Conservation (phyloP, 2,113 vertebrate species). For the Cyphomyrus plagiostoma region DNA sequence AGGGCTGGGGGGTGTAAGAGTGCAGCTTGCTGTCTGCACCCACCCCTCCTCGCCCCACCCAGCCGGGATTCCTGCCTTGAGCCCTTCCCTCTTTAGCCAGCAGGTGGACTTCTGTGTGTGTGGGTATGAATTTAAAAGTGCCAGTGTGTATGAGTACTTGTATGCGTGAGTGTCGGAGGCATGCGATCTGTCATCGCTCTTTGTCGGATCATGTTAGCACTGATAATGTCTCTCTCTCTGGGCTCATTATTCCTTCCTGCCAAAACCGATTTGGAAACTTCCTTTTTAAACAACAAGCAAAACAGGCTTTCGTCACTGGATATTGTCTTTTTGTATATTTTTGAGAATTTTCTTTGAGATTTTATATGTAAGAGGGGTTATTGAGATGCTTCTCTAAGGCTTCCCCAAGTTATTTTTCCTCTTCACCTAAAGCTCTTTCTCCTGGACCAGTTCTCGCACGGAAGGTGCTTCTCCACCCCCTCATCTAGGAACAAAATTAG, state of each 20-base stretch:
- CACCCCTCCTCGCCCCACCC: not conserved
- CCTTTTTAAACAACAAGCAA: constrained; percentile 15
- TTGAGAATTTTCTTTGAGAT: constrained; percentile 12
- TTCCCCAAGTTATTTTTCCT: not conserved
- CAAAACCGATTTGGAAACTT: constrained; percentile 3
- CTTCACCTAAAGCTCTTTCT: not conserved
- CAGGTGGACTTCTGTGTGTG: not conserved
- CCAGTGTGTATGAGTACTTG: not conserved
- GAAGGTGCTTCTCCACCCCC: not conserved
- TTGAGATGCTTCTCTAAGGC: not conserved
- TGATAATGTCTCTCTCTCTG: not conserved
- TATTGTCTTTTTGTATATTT: constrained; percentile 22
- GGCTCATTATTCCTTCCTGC: not conserved
- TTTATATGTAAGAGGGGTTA: constrained; percentile 10
- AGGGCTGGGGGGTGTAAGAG: not conserved
- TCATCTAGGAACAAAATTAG: not conserved
- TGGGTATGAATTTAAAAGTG: not conserved
- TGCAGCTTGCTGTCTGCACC: not conserved
- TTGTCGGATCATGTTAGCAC: not conserved
- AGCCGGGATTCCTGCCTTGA: not conserved
- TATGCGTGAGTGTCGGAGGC: not conserved
- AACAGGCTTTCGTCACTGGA: not conserved
- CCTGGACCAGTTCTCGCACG: not conserved
- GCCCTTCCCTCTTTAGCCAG: not conserved
- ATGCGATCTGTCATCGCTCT: not conserved